These are phyloP conservation scores for Psittacula derbiana DNA, from an alignment of 2,797 vertebrate species.

Conservation along the genomic window DNA sequence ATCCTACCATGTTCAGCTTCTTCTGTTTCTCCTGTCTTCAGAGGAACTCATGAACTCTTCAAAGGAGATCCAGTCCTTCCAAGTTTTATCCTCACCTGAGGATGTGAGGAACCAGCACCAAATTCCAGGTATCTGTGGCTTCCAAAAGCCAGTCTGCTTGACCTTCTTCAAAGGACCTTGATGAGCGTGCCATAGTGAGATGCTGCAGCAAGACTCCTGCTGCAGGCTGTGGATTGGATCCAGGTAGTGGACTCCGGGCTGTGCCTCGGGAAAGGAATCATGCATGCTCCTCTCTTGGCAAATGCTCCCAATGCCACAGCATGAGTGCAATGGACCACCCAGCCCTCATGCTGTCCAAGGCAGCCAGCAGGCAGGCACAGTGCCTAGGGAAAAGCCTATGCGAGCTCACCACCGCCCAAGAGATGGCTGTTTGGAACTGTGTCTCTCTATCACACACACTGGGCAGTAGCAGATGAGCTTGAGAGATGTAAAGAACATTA, in stretches of 20 bases:
- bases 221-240: background rate
- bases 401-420: rapidly evolving
- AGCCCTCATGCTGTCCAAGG: background rate
- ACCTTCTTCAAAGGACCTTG: background rate
- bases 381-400: background rate
- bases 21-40: background rate
- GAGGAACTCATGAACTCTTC: background rate
- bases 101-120: background rate
- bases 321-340: background rate
- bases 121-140: background rate
- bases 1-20: background rate
- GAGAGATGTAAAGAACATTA: background rate
- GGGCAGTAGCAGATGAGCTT: background rate
- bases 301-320: background rate
- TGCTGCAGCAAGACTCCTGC: background rate
- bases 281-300: background rate
- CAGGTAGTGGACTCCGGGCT: rapidly evolving
- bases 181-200: rapidly evolving
- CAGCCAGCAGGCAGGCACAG: background rate
- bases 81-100: background rate
- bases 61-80: background rate
- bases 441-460: background rate
- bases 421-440: rapidly evolving
- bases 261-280: rapidly evolving
- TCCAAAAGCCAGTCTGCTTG: background rate